These are phyloP conservation scores for Gouania willdenowi DNA, from an alignment of 2,797 vertebrate genomes.

Conservation along the genomic window DNA sequence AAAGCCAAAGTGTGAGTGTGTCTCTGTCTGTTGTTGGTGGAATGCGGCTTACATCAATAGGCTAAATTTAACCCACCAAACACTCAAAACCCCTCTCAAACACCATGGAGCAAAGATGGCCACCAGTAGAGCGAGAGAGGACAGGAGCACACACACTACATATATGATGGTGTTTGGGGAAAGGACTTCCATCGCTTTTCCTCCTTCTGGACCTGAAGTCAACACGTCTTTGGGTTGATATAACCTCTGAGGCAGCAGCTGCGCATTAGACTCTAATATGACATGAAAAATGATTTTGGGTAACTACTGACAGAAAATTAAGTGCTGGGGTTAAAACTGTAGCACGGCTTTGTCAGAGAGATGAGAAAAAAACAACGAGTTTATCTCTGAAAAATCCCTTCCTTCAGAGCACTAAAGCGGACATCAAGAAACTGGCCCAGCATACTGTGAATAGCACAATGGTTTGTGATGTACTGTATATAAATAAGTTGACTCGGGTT, in stretches of 20 bases:
- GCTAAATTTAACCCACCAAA: conserved; percentile 94
- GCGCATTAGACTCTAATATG: not conserved
- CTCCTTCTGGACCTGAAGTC: conserved; percentile 13
- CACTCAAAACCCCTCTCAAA: conserved; percentile 88
- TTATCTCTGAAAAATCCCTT: too few relatives aligned
- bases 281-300: too few relatives aligned
- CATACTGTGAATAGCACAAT: too few relatives aligned
- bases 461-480: too few relatives aligned
- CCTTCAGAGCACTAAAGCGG: too few relatives aligned
- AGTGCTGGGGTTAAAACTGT: too few relatives aligned
- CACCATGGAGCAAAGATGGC: conserved; percentile 55
- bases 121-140: conserved; percentile 11
- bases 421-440: too few relatives aligned
- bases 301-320: too few relatives aligned
- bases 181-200: conserved; percentile 9
- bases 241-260: conserved; percentile 1
- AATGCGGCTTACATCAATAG: conserved; percentile 97
- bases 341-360: too few relatives aligned
- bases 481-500: too few relatives aligned
- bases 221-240: conserved; percentile 5
- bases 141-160: conserved; percentile 15
- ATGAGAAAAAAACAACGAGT: too few relatives aligned
- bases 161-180: conserved; percentile 3
- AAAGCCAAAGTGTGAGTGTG: conserved; percentile 81
- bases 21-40: conserved; percentile 84